These are phyloP conservation scores for Ictalurus furcatus DNA, from an alignment of 2,113 vertebrate species.

Conservation along the genomic window DNA sequence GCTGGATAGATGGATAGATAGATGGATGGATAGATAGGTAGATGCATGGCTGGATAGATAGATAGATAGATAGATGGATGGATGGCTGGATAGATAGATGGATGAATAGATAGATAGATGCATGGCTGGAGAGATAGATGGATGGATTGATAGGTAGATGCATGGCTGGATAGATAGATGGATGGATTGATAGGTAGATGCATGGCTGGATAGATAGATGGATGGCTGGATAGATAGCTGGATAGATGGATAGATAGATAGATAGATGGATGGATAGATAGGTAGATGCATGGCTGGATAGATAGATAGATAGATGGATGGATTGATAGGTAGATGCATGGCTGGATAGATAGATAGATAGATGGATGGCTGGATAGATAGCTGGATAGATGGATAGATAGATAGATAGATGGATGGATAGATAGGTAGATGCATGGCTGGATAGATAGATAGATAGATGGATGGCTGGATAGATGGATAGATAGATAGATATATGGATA, in stretches of 20 bases:
- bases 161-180: not conserved
- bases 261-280: not conserved
- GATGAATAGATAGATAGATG: no score
- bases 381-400: not conserved
- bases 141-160: not conserved
- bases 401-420: not conserved
- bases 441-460: not conserved
- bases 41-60: not conserved
- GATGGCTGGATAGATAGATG: no score
- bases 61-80: no score
- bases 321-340: not conserved
- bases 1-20: not conserved
- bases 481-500: no score
- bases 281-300: no score
- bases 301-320: not conserved
- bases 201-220: no score
- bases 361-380: not conserved
- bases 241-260: not conserved
- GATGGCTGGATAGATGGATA: no score
- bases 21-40: not conserved
- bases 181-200: no score
- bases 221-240: no score
- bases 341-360: not conserved
- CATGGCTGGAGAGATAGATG: not conserved
- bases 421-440: not conserved